Evolutionary conservation across 2,888 invertebrate species (phyloP).

Genomic region (Corbicula japonica): DNA sequence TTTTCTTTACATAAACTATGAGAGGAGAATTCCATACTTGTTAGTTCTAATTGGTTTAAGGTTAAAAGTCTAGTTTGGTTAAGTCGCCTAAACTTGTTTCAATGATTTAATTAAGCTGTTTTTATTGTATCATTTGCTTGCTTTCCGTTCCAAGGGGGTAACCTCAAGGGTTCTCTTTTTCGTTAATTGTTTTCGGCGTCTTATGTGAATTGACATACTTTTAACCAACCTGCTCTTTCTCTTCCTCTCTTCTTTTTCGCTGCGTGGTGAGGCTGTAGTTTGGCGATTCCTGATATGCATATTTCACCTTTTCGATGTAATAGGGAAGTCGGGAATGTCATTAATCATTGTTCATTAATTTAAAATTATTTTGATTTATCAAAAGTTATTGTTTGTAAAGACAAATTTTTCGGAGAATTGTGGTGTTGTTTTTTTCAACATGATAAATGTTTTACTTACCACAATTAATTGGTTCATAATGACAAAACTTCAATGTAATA

Average conservation of each 20-base stretch:
- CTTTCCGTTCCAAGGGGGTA: too few species aligned
- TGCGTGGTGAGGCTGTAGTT: too few species aligned
- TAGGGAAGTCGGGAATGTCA: background rate
- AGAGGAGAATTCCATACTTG: background rate
- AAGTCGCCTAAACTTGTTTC: background rate
- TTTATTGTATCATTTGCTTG: background rate
- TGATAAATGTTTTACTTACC: conserved; percentile 57
- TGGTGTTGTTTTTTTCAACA: background rate
- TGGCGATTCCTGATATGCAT: too few species aligned
- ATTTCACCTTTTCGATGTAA: too few species aligned
- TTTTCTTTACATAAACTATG: background rate
- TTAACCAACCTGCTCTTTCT: too few species aligned
- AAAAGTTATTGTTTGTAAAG: background rate
- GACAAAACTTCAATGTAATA: conserved; percentile 66
- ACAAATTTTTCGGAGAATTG: background rate
- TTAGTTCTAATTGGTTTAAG: background rate
- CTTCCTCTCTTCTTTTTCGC: too few species aligned
- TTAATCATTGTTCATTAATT: background rate
- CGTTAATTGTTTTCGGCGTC: too few species aligned
- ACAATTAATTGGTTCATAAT: conserved; percentile 69
- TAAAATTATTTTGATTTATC: background rate
- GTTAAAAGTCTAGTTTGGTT: background rate
- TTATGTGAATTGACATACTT: too few species aligned
- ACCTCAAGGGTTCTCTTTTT: too few species aligned
- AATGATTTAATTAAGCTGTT: background rate